phyloP scores from a whole-genome alignment of 2,113 vertebrate genomes.

The Chlorodrepanis virens region DNA sequence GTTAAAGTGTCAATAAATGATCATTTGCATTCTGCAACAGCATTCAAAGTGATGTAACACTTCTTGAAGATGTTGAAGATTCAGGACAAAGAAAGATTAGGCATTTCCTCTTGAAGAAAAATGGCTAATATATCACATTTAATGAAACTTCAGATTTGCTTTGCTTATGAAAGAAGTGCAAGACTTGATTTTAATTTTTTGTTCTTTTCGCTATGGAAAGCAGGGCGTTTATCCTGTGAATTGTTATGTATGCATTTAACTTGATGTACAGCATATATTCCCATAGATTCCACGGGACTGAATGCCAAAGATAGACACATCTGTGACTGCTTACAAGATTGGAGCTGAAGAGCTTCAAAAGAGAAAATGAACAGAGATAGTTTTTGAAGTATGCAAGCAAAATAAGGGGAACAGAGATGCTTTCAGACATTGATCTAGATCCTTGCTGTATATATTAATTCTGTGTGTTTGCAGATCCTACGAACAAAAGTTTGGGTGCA shows the following conservation, averaged over 20 bases:
- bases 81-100: not conserved
- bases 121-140: not conserved
- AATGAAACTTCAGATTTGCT: not conserved
- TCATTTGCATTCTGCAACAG: not conserved
- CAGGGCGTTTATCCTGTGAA: not conserved
- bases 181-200: not conserved
- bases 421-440: not conserved
- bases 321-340: not conserved
- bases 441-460: not conserved
- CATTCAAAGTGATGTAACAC: not conserved
- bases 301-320: not conserved
- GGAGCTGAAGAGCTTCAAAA: not conserved
- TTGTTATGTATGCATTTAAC: not conserved
- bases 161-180: not conserved
- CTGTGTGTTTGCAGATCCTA: not conserved
- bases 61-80: not conserved
- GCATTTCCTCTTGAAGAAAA: not conserved
- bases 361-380: not conserved
- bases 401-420: not conserved
- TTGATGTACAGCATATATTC: not conserved
- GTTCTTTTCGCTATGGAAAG: not conserved
- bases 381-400: conserved; percentile 1
- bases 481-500: not conserved
- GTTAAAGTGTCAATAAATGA: not conserved
- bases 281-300: not conserved